Conservation (phyloP, 64 coral and sea anemone genomes). For the Anthopleura sola region DNA sequence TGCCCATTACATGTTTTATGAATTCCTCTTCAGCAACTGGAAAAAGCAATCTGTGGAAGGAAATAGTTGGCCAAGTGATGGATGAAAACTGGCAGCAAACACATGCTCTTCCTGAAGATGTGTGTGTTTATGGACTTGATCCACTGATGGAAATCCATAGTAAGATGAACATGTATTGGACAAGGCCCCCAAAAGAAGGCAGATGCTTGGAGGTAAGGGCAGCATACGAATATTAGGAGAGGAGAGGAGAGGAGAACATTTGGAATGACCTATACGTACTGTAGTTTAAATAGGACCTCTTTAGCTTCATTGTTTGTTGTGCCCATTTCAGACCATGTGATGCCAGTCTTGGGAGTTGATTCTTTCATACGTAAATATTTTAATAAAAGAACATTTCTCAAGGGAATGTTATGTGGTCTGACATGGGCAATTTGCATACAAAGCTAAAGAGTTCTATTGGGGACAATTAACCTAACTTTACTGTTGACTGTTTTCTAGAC, state of each 20-base stretch:
- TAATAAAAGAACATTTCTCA: too few species aligned
- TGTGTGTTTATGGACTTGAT: conserved; percentile 69
- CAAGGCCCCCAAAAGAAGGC: conserved; percentile 59
- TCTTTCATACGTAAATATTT: too few species aligned
- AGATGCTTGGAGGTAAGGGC: conserved; percentile 69
- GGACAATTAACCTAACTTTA: too few species aligned
- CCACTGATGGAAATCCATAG: conserved; percentile 64
- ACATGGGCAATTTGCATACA: too few species aligned
- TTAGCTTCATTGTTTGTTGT: too few species aligned
- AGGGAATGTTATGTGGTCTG: too few species aligned
- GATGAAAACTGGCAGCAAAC: conserved; percentile 86
- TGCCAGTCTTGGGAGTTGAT: too few species aligned
- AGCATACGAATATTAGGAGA: not conserved
- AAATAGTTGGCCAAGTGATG: conserved; percentile 61
- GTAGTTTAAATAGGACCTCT: too few species aligned
- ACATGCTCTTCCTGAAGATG: conserved; percentile 83
- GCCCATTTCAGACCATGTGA: too few species aligned
- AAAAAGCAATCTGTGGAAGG: conserved; percentile 48
- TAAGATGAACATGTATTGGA: conserved; percentile 80
- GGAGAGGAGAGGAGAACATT: not conserved
- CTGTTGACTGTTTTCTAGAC: conserved; percentile 39
- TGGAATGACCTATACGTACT: too few species aligned
- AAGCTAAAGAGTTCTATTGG: too few species aligned
- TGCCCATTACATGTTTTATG: not conserved
- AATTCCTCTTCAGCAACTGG: conserved; percentile 21